phyloP scores from a whole-genome alignment of 2,113 vertebrate species.

The Rhineura floridana region DNA sequence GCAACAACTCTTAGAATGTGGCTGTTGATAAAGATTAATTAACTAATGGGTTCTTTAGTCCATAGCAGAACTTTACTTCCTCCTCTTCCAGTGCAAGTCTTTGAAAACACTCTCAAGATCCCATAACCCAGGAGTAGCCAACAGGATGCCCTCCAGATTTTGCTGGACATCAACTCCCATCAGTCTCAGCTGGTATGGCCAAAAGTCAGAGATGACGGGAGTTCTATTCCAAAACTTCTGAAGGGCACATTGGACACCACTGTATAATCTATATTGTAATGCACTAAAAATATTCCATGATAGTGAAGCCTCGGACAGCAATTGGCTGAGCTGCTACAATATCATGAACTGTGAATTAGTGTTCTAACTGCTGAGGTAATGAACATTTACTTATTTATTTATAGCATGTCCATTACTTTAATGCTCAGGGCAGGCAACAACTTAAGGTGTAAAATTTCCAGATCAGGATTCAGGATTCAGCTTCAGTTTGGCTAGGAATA shows the following conservation, averaged over 20 bases:
- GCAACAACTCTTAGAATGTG: not conserved
- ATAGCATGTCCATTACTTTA: not conserved
- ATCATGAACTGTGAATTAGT: not conserved
- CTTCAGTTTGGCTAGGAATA: not conserved
- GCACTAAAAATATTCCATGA: not conserved
- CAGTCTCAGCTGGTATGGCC: too few relatives aligned
- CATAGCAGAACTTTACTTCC: not conserved
- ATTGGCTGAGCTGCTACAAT: not conserved
- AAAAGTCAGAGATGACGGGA: too few relatives aligned
- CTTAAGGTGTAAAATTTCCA: not conserved
- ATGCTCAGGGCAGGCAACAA: not conserved
- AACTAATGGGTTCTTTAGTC: not conserved
- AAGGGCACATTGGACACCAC: too few relatives aligned
- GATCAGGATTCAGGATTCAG: not conserved
- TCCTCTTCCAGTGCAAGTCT: not conserved
- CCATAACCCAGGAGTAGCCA: too few relatives aligned
- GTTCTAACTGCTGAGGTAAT: not conserved
- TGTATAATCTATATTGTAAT: not conserved
- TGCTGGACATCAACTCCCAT: too few relatives aligned
- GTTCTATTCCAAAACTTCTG: too few relatives aligned
- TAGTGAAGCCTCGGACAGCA: not conserved
- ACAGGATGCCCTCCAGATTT: too few relatives aligned
- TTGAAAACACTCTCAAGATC: not conserved
- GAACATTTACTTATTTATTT: not conserved
- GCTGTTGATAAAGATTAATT: not conserved